phyloP scores from a whole-genome alignment of 2,888 invertebrate species.

The Caenorhabditis angaria region DNA sequence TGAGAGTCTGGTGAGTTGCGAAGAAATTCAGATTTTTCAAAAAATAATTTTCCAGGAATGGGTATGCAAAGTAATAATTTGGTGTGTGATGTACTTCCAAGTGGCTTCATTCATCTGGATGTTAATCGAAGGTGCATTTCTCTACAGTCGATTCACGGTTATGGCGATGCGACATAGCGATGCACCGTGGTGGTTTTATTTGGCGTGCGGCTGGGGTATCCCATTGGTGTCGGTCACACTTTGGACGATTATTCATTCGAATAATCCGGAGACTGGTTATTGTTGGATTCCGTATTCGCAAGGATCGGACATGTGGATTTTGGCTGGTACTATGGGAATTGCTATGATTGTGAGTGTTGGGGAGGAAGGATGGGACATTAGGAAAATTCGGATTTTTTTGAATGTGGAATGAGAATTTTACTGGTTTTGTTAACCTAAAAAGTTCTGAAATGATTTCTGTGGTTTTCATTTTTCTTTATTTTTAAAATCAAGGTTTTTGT shows the following conservation, averaged over 20 bases:
- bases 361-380: not conserved
- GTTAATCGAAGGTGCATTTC: constrained; percentile 75
- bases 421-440: too few relatives aligned
- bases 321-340: constrained; percentile 73
- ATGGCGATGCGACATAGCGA: constrained; percentile 77
- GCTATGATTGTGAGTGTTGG: constrained; percentile 72
- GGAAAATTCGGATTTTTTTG: not conserved
- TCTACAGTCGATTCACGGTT: constrained; percentile 74
- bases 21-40: too few relatives aligned
- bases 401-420: too few relatives aligned
- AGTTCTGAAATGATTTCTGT: too few relatives aligned
- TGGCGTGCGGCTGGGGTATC: constrained; percentile 77
- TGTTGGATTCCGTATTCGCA: constrained; percentile 74
- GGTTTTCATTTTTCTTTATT: too few relatives aligned
- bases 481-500: too few relatives aligned
- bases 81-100: constrained; percentile 75
- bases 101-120: constrained; percentile 78
- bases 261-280: constrained; percentile 3
- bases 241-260: constrained; percentile 74
- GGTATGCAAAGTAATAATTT: constrained; percentile 76
- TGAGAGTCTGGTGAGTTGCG: constrained; percentile 49
- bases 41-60: constrained; percentile 75
- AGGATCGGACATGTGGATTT: constrained; percentile 71
- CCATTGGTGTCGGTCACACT: constrained; percentile 74
- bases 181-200: constrained; percentile 75